These are phyloP conservation scores for Drosophila melanogaster DNA, from an alignment of 1,140 invertebrate genomes.

Conservation along the genomic window Release_6_plus_ISO1_MT NT_033779.5:19548001-19548500, in stretches of 20 bases:
- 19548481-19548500: constrained; percentile 7
- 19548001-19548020: too few species aligned
- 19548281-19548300: constrained; percentile 21
- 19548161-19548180: too few species aligned
- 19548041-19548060: too few species aligned
- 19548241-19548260: background rate
- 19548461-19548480: constrained; percentile 31
- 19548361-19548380: constrained; percentile 16
- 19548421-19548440: constrained; percentile 22
- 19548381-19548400: constrained; percentile 43
- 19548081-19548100: too few species aligned
- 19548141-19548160: too few species aligned
- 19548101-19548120: too few species aligned
- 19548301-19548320: constrained; percentile 20
- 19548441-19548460: constrained; percentile 43
- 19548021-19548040: too few species aligned
- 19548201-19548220: background rate
- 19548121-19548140: too few species aligned
- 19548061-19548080: too few species aligned
- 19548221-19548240: background rate
- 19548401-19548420: constrained; percentile 24
- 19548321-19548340: constrained; percentile 8
- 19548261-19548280: background rate
- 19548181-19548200: background rate
- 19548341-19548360: constrained; percentile 22